Conservation (phyloP, 2,797 vertebrate genomes). For the Lates japonicus region DNA sequence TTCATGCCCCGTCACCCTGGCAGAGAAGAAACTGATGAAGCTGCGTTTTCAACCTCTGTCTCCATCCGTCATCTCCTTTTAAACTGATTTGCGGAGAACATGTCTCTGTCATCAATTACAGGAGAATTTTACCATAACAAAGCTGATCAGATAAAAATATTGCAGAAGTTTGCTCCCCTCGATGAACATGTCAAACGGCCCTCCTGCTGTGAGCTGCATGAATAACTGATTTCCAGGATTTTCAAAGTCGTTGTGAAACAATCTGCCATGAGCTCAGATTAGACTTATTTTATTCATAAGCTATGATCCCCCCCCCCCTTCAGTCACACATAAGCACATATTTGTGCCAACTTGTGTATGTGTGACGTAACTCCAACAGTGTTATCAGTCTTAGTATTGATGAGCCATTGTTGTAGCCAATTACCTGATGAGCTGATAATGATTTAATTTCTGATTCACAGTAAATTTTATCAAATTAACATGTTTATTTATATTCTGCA, state of each 20-base stretch:
- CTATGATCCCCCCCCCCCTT: slow-evolving; percentile 31
- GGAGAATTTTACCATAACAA: slow-evolving; percentile 67
- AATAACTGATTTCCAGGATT: slow-evolving; percentile 71
- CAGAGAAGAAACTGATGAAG: slow-evolving; percentile 72
- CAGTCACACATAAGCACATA: slow-evolving; percentile 35
- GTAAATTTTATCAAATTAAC: slow-evolving; percentile 22
- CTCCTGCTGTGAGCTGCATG: slow-evolving; percentile 49
- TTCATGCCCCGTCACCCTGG: slow-evolving; percentile 52
- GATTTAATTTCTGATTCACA: slow-evolving; percentile 34
- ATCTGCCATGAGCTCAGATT: slow-evolving; percentile 57
- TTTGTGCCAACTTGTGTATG: slow-evolving; percentile 37
- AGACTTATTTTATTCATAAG: slow-evolving; percentile 66
- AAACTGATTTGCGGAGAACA: slow-evolving; percentile 69
- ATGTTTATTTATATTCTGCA: slow-evolving; percentile 6
- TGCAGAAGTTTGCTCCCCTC: slow-evolving; percentile 55
- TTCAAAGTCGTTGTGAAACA: slow-evolving; percentile 61
- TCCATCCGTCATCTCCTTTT: slow-evolving; percentile 69
- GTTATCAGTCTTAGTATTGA: slow-evolving; percentile 43
- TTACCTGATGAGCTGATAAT: slow-evolving; percentile 50
- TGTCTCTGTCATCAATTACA: slow-evolving; percentile 72
- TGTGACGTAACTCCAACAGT: slow-evolving; percentile 32
- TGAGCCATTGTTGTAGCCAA: slow-evolving; percentile 32
- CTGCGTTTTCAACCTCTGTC: slow-evolving; percentile 47
- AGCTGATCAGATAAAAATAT: slow-evolving; percentile 72
- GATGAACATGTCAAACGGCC: slow-evolving; percentile 55